phyloP scores from a whole-genome alignment of 2,888 invertebrate genomes.

The Drosophila quinaria region DNA sequence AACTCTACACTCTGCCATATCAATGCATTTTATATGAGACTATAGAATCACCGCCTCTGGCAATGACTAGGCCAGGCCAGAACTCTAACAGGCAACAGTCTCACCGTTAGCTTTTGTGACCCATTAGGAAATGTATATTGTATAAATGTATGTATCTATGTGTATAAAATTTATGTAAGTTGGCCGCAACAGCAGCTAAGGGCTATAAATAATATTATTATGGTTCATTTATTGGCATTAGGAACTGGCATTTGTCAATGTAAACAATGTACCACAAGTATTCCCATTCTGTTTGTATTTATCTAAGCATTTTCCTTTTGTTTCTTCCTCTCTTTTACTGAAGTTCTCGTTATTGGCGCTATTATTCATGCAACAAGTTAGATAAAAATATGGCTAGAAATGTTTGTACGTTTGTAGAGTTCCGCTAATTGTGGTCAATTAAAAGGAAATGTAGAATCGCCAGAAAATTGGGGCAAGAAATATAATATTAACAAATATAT shows the following conservation, averaged over 20 bases:
- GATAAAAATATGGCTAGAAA: constrained; percentile 10
- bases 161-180: constrained; percentile 53
- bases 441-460: constrained; percentile 2
- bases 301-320: constrained; percentile 16
- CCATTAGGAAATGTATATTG: constrained; percentile 36
- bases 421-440: constrained; percentile 60
- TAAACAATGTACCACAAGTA: constrained; percentile 53
- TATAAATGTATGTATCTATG: constrained; percentile 19
- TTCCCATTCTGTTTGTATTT: constrained; percentile 31
- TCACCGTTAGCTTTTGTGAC: constrained; percentile 25
- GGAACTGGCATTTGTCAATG: constrained; percentile 70
- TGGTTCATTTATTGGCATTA: constrained; percentile 67
- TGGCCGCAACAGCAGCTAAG: constrained; percentile 28
- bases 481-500: background rate
- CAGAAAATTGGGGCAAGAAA: background rate
- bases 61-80: constrained; percentile 13
- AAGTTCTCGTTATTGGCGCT: constrained; percentile 54
- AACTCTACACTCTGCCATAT: constrained; percentile 15
- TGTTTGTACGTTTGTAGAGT: background rate
- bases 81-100: constrained; percentile 8
- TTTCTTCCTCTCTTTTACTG: constrained; percentile 27
- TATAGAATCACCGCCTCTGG: constrained; percentile 36
- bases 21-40: constrained; percentile 58
- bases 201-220: constrained; percentile 75
- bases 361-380: constrained; percentile 75